Conservation (phyloP, 2,888 invertebrate species). For the Nebria brevicollis region DNA sequence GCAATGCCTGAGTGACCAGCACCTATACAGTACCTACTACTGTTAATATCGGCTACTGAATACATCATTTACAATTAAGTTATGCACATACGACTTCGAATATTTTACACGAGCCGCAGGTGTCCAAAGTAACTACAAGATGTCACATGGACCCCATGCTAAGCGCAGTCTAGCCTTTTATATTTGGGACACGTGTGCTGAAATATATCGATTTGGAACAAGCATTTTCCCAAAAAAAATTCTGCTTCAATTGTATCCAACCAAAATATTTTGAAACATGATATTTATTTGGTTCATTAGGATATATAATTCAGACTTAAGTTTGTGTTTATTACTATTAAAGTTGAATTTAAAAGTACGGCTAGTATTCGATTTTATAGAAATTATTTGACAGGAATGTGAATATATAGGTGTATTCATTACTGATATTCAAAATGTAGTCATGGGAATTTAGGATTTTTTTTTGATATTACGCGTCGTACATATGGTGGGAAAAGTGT, state of each 20-base stretch:
- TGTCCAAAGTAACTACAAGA: constrained; percentile 16
- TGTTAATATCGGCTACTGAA: constrained; percentile 32
- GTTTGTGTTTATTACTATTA: neutral
- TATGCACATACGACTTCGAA: constrained; percentile 29
- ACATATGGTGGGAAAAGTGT: too few relatives aligned
- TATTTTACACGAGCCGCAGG: constrained; percentile 23
- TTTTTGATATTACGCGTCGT: too few relatives aligned
- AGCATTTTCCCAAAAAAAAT: neutral
- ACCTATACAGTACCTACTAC: constrained; percentile 6
- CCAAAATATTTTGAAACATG: neutral
- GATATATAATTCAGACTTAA: neutral
- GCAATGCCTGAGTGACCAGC: neutral
- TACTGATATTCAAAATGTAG: too few relatives aligned
- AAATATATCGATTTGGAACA: constrained; percentile 21
- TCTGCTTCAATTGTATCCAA: neutral
- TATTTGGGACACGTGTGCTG: constrained; percentile 33
- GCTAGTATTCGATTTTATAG: neutral
- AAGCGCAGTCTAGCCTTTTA: constrained; percentile 24
- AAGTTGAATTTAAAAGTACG: neutral
- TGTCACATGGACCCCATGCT: constrained; percentile 19
- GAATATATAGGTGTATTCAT: too few relatives aligned
- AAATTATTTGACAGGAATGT: neutral
- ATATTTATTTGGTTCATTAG: neutral
- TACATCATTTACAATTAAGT: constrained; percentile 38
- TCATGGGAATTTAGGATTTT: too few relatives aligned